phyloP scores from a whole-genome alignment of 2,888 invertebrate species.

The Epistrophe eligans region DNA sequence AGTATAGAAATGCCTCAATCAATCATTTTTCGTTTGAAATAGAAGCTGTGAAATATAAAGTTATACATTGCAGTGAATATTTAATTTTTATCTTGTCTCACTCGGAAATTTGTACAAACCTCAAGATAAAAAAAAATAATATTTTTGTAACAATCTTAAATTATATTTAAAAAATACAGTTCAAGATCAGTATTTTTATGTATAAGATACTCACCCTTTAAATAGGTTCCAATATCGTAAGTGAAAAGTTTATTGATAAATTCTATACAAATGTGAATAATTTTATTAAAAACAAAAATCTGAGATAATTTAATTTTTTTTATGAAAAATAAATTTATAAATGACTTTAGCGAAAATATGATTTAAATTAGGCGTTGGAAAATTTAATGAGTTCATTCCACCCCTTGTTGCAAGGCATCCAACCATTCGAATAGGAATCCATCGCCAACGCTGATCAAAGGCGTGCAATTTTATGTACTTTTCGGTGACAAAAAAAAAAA shows the following conservation, averaged over 20 bases:
- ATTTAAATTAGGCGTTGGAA: slow-evolving; percentile 56
- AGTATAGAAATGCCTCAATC: too few relatives aligned
- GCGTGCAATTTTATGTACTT: slow-evolving; percentile 25
- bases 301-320: slow-evolving; percentile 3
- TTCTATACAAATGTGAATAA: not conserved
- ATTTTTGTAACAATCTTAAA: too few relatives aligned
- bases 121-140: too few relatives aligned
- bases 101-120: too few relatives aligned
- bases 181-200: not conserved
- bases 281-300: not conserved
- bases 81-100: too few relatives aligned
- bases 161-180: too few relatives aligned
- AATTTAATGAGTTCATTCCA: slow-evolving; percentile 71
- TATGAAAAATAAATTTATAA: slow-evolving; percentile 37
- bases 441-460: slow-evolving; percentile 41
- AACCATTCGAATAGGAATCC: slow-evolving; percentile 36
- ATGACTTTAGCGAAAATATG: slow-evolving; percentile 50
- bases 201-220: not conserved
- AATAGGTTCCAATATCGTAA: not conserved
- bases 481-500: not conserved
- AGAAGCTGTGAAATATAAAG: too few relatives aligned
- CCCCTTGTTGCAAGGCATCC: slow-evolving; percentile 63
- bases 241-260: not conserved
- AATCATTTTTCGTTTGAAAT: too few relatives aligned
- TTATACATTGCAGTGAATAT: too few relatives aligned